These are phyloP conservation scores for Harpagoxenus sublaevis DNA, from an alignment of 2,888 invertebrate genomes.

Conservation along the genomic window DNA sequence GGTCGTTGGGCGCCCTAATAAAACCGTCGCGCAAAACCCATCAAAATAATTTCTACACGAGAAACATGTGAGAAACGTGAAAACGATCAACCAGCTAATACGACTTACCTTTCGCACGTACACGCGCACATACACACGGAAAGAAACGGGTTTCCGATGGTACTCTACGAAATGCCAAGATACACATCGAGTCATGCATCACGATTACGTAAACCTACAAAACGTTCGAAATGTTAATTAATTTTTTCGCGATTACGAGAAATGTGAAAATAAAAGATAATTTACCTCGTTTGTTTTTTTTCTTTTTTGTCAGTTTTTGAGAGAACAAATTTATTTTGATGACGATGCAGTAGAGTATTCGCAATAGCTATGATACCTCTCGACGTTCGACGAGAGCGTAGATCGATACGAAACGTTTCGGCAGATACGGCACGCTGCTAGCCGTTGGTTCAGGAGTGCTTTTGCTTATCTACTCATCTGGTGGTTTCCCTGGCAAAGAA, in stretches of 20 bases:
- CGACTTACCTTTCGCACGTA: constrained; percentile 38
- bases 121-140: neutral
- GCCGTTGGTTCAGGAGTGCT: neutral
- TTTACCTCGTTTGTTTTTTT: neutral
- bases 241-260: neutral
- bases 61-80: neutral
- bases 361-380: neutral
- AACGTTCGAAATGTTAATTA: neutral
- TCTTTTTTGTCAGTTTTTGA: neutral
- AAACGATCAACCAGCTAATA: constrained; percentile 2
- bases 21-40: neutral
- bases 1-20: neutral
- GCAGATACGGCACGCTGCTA: constrained; percentile 14
- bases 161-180: constrained; percentile 27
- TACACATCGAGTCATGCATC: constrained; percentile 8
- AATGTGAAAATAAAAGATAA: neutral
- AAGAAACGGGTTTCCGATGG: constrained; percentile 48
- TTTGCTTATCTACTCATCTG: constrained; percentile 47
- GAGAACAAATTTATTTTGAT: neutral
- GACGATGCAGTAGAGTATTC: neutral
- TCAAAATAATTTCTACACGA: neutral
- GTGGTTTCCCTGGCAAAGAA: constrained; percentile 22
- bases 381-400: constrained; percentile 3
- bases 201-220: constrained; percentile 46
- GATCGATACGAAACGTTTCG: constrained; percentile 35